Evolutionary conservation across 2,797 vertebrate genomes (phyloP).

Genomic region (Acanthurus lineatus): DNA sequence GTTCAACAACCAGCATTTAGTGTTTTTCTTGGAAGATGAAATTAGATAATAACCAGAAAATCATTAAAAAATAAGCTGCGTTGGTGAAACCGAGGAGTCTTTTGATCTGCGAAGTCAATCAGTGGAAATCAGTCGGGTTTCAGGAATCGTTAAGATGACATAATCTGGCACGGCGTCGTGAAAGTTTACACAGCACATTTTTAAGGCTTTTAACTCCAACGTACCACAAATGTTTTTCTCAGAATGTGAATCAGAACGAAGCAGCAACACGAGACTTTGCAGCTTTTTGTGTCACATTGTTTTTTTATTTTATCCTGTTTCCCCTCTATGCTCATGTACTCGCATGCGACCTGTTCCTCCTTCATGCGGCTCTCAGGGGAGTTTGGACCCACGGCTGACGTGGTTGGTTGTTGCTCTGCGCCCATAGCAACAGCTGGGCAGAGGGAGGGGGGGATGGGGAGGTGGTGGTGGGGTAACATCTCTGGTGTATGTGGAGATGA

Average conservation of each 20-base stretch:
- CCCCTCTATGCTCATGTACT: conserved; percentile 6
- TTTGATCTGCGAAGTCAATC: conserved; percentile 38
- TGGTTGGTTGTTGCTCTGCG: conserved; percentile 56
- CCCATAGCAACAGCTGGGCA: conserved; percentile 63
- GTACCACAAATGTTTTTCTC: no score
- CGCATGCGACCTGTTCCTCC: conserved; percentile 8
- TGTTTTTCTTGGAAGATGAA: conserved; percentile 12
- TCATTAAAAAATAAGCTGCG: conserved; percentile 26
- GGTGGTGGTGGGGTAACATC: conserved; percentile 25
- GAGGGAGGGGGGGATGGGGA: conserved; percentile 16
- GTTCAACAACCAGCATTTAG: neutral
- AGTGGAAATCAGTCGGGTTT: conserved; percentile 29
- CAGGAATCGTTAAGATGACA: conserved; percentile 43
- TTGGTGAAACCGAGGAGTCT: conserved; percentile 18
- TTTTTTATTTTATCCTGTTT: conserved; percentile 15
- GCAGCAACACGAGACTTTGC: neutral
- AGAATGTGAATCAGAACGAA: neutral
- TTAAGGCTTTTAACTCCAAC: neutral
- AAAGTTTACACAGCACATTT: conserved; percentile 6
- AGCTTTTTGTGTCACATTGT: neutral
- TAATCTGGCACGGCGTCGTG: conserved; percentile 27
- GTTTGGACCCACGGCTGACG: conserved; percentile 41
- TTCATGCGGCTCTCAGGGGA: conserved; percentile 29
- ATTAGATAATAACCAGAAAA: conserved; percentile 19
- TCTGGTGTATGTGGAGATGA: conserved; percentile 28